Conservation (phyloP, 2,888 invertebrate species). For the Drepana falcataria region DNA sequence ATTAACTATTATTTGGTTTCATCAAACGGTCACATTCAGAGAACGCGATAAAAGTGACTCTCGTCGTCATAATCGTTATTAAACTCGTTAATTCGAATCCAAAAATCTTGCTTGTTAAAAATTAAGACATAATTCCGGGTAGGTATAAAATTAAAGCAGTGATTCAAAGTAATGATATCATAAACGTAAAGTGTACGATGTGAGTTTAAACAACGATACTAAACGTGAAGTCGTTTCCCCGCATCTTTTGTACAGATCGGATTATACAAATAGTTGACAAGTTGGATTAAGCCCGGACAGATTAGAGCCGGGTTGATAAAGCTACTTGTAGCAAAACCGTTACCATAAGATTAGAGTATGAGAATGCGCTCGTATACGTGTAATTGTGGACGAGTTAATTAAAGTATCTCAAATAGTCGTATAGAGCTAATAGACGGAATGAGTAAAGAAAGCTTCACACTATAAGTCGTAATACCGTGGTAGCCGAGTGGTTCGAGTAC, state of each 20-base stretch:
- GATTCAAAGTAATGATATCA: not conserved
- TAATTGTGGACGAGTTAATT: constrained; percentile 1
- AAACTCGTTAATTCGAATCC: not conserved
- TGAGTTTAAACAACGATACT: not conserved
- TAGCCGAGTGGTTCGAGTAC: too few relatives aligned
- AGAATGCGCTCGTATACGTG: not conserved
- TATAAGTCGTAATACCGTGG: too few relatives aligned
- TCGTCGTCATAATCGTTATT: not conserved
- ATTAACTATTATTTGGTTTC: not conserved
- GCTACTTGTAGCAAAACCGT: constrained; percentile 10
- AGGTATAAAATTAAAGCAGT: not conserved
- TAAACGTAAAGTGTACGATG: not conserved
- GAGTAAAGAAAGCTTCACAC: too few relatives aligned
- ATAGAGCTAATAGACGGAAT: not conserved
- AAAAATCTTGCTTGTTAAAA: not conserved
- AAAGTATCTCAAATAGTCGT: not conserved
- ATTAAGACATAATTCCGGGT: not conserved
- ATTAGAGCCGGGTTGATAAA: too few relatives aligned
- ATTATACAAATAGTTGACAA: constrained; percentile 17
- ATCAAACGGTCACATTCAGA: not conserved
- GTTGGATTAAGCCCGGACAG: constrained; percentile 17
- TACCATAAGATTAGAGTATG: constrained; percentile 20
- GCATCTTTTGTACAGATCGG: constrained; percentile 6
- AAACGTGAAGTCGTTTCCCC: not conserved
- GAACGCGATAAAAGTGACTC: not conserved